Evolutionary conservation across 64 coral and sea anemone species (phyloP).

Genomic region (Pachyseris speciosa): DNA sequence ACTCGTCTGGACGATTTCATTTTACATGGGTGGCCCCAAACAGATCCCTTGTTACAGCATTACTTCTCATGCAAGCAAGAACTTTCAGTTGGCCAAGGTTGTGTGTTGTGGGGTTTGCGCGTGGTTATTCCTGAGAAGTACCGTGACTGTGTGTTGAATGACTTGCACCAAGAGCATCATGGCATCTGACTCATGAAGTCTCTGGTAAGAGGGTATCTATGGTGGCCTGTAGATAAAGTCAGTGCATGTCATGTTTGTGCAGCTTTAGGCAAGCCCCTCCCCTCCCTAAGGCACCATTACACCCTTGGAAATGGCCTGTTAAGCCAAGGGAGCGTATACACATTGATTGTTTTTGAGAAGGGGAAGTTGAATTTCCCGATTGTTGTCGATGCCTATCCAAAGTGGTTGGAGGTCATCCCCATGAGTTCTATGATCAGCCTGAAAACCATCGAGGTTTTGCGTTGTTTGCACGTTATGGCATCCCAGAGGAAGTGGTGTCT

Average conservation of each 20-base stretch:
- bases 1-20: too few species aligned
- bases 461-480: too few species aligned
- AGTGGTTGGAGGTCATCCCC: too few species aligned
- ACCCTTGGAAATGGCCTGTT: conserved; percentile 30
- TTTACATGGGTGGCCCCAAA: too few species aligned
- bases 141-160: not conserved
- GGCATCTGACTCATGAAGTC: conserved; percentile 44
- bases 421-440: conserved; percentile 33
- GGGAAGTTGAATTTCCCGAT: conserved; percentile 23
- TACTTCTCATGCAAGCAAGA: too few species aligned
- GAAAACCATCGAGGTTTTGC: too few species aligned
- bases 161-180: conserved; percentile 37
- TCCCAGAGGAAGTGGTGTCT: too few species aligned
- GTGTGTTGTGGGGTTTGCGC: not conserved
- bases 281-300: conserved; percentile 39
- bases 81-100: too few species aligned
- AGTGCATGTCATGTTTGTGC: conserved; percentile 34
- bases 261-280: conserved; percentile 6
- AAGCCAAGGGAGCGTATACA: conserved; percentile 52
- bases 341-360: conserved; percentile 60
- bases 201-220: conserved; percentile 44
- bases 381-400: conserved; percentile 40
- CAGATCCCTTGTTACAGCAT: too few species aligned
- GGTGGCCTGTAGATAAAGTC: conserved; percentile 38
- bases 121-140: too few species aligned